Conservation (phyloP, 2,113 vertebrate genomes). For the Melanotaenia duboulayi region DNA sequence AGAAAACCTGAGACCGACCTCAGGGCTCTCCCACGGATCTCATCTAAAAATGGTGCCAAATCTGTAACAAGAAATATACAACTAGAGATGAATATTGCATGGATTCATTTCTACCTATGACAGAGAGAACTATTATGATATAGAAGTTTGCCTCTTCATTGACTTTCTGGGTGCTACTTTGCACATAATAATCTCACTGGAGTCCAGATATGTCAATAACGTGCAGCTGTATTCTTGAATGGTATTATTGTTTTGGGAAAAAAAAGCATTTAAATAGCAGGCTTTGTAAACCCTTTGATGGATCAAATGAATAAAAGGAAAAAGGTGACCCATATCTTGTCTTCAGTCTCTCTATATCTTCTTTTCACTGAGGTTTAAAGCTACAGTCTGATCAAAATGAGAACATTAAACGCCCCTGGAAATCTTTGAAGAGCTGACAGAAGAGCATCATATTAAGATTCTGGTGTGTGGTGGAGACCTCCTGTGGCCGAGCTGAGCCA, state of each 20-base stretch:
- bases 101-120: constrained; percentile 75
- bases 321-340: constrained; percentile 68
- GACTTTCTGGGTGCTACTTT: constrained; percentile 76
- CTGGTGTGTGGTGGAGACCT: constrained; percentile 65
- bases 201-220: constrained; percentile 66
- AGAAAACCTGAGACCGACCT: constrained; percentile 58
- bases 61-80: constrained; percentile 56
- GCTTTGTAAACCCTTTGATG: constrained; percentile 77
- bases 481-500: constrained; percentile 66
- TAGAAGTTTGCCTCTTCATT: constrained; percentile 73
- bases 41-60: constrained; percentile 75
- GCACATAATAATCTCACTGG: constrained; percentile 67
- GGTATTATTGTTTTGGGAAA: constrained; percentile 56
- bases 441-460: constrained; percentile 26
- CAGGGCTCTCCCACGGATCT: constrained; percentile 62
- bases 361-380: constrained; percentile 11
- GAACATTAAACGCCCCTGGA: constrained; percentile 3
- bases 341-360: constrained; percentile 30
- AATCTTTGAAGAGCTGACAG: constrained; percentile 13
- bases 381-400: constrained; percentile 18
- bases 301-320: constrained; percentile 79
- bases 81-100: constrained; percentile 78
- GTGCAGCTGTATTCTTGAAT: constrained; percentile 80
- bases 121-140: constrained; percentile 71
- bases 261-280: constrained; percentile 74